Evolutionary conservation across 2,888 invertebrate genomes (phyloP), one percentile per base, ranked within the genome.

Genomic region (Drosophila atripex): DNA sequence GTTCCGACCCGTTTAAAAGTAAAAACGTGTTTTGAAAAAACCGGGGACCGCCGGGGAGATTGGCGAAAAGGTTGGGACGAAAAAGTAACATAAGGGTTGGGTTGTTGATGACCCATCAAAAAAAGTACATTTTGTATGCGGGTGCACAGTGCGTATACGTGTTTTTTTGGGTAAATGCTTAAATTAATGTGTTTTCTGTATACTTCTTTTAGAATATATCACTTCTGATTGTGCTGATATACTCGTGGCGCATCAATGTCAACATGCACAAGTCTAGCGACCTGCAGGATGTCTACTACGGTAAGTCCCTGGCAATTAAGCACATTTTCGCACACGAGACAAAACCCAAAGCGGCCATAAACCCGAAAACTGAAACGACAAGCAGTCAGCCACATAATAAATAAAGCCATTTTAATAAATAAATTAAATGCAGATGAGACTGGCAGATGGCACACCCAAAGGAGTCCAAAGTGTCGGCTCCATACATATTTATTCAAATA

Each of bases 241-340:
- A 95, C 90, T 95, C 95, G 87, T 95, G 95, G 95, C 93, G 95
- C 86, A 95, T 95, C 75, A 94, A 94, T 73, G 93, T 94, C 71
- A 95, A 95, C 86, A 93, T 95, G 66, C 94, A 94, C 89, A 94
- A 94, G 86, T 94, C 93, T 88, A 93, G 93, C 52, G 94, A 94
- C 63, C 91, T 95, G 64, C 95, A 95, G 88, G 95, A 95, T 90
- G 95, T 95, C 74, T 95, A 95, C 92, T 95, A 95, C 91, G 95
- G 95, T 95, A 90, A 94, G 94, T 84, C 52, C 50, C 47, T 53
- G 68, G 70, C 68, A 75, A 84, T 80, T 80, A 75, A 57, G 45
- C 54, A 41, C 25, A 45, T 39, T 18, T 16, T 35, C 14, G 46
- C 49, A 61, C 11, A 63, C 8, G 21, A 6, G 25, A 46, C 43